Evolutionary conservation across 1,140 invertebrate species (phyloP), one percentile per base, ranked within the genome.

Genomic region (Plodia interpunctella): DNA sequence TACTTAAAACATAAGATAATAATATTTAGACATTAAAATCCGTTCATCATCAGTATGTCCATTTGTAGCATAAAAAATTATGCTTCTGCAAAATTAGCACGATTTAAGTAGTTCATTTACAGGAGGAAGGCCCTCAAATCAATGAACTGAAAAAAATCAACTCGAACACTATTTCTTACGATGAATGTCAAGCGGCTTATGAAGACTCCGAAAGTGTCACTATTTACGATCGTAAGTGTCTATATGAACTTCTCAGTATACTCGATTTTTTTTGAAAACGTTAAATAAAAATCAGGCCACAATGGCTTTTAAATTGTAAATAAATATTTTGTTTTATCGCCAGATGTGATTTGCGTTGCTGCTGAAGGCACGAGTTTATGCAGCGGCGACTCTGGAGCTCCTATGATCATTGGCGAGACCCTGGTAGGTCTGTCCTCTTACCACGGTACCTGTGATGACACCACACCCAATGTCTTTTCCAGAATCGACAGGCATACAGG

Each of bases 221-320:
- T 10, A 38, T 55, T 55, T 55, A 55, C 15, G 54, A 55, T 18
- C 54, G 54, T 55, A 38, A 35, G 54, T 25, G 6, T 6, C 21
- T 55, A 35, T 5, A 20, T 53, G n/a, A n/a, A n/a, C n/a, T n/a
- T n/a, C n/a, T n/a, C n/a, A n/a, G n/a, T n/a, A n/a, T n/a, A n/a
- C n/a, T n/a, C n/a, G n/a, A n/a, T n/a, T n/a, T n/a, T n/a, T n/a
- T n/a, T n/a, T n/a, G n/a, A n/a, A n/a, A n/a, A n/a, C n/a, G n/a
- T n/a, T n/a, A n/a, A n/a, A n/a, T n/a, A n/a, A n/a, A n/a, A n/a
- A n/a, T n/a, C n/a, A n/a, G n/a, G n/a, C n/a, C n/a, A n/a, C n/a
- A n/a, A n/a, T n/a, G n/a, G n/a, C n/a, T n/a, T n/a, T n/a, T n/a
- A n/a, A n/a, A n/a, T n/a, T n/a, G n/a, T 35, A 35, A 35, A 9